Evolutionary conservation across 2,113 vertebrate genomes (phyloP).

Genomic region (Nipponia nippon): DNA sequence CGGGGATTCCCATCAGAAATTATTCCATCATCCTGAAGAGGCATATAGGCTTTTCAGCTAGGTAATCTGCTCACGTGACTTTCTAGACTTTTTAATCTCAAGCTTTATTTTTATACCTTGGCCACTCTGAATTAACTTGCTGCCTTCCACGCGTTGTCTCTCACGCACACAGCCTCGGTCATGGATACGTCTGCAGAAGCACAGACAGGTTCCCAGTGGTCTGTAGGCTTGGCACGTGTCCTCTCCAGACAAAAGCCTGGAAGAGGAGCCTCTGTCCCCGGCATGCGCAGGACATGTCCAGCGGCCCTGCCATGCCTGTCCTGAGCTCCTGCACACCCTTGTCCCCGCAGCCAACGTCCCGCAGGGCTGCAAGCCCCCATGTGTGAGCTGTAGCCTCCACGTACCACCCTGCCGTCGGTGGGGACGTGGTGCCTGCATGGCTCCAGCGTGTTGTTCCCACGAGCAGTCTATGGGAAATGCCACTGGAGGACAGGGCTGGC

Average conservation of each 20-base stretch:
- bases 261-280: neutral
- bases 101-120: neutral
- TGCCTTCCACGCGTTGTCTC: neutral
- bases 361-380: neutral
- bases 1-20: neutral
- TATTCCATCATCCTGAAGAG: neutral
- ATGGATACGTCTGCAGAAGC: neutral
- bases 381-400: neutral
- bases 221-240: neutral
- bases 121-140: neutral
- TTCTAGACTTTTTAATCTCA: neutral
- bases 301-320: neutral
- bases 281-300: fast-evolving
- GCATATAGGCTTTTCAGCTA: neutral
- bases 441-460: fast-evolving
- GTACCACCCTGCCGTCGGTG: fast-evolving
- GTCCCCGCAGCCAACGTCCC: fast-evolving
- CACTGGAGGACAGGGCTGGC: neutral
- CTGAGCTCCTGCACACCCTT: neutral
- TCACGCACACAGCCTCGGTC: fast-evolving
- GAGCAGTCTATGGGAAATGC: fast-evolving
- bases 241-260: neutral
- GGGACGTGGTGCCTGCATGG: fast-evolving
- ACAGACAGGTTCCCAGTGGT: neutral
- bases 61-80: neutral